phyloP scores from a whole-genome alignment of 2,797 vertebrate species.

The Myotis findleyi region DNA sequence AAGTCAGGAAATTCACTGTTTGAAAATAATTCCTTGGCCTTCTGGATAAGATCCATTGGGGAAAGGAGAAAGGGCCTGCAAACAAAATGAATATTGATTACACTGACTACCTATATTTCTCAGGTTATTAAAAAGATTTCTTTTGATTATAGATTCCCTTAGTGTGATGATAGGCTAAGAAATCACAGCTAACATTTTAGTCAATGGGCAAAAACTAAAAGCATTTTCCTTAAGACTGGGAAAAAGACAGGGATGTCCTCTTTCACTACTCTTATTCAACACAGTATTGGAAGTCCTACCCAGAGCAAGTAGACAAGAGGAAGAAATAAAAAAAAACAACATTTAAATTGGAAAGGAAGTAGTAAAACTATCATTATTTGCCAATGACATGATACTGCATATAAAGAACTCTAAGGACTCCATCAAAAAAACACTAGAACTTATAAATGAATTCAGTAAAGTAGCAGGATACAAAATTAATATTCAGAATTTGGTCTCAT shows the following conservation, averaged over 20 bases:
- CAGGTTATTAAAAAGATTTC: background rate
- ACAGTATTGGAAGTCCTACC: background rate
- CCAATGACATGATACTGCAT: background rate
- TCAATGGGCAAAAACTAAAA: background rate
- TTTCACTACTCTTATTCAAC: background rate
- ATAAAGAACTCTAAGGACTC: background rate
- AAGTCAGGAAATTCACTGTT: background rate
- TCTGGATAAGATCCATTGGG: background rate
- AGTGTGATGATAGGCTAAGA: background rate
- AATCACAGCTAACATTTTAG: background rate
- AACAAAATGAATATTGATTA: background rate
- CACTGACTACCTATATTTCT: background rate
- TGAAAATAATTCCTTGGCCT: background rate
- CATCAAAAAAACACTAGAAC: background rate
- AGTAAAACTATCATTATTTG: background rate
- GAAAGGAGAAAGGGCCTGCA: background rate
- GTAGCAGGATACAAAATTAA: background rate
- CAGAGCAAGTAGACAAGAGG: background rate
- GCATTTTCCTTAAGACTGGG: background rate
- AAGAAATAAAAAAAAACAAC: background rate
- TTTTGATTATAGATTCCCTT: background rate
- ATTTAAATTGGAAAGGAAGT: background rate
- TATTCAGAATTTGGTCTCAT: background rate
- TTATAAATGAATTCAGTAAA: background rate
- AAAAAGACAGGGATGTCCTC: background rate